These are phyloP conservation scores for Cyaniris semiargus DNA, from an alignment of 2,888 invertebrate species.

Conservation along the genomic window DNA sequence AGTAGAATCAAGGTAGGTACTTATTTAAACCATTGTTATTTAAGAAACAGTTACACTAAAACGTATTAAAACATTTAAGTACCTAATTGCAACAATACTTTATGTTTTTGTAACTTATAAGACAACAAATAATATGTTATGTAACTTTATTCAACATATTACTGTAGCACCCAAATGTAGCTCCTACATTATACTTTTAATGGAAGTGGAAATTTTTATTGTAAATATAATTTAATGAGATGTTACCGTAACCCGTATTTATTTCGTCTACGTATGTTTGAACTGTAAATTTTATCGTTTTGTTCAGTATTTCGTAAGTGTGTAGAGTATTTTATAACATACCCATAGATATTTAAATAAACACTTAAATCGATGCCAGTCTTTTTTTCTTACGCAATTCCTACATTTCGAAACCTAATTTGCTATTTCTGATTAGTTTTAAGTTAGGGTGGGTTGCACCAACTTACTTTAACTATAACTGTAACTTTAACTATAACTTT, in stretches of 20 bases:
- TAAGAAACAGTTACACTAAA: no score
- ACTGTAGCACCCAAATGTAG: not conserved
- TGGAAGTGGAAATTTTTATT: slow-evolving; percentile 45
- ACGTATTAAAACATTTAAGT: no score
- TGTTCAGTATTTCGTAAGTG: slow-evolving; percentile 77
- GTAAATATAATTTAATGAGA: slow-evolving; percentile 69
- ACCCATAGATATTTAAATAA: slow-evolving; percentile 69
- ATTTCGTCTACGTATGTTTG: slow-evolving; percentile 61
- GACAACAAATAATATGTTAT: not conserved
- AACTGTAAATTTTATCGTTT: slow-evolving; percentile 76
- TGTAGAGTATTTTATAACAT: slow-evolving; percentile 69
- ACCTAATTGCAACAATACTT: not conserved
- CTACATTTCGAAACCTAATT: not conserved
- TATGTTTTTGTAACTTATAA: no score
- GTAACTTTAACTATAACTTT: no score
- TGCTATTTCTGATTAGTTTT: no score
- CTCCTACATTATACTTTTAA: not conserved
- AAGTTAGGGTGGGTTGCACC: no score
- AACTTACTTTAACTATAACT: no score
- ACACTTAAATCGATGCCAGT: slow-evolving; percentile 41
- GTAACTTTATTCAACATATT: not conserved
- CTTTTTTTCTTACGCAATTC: slow-evolving; percentile 27
- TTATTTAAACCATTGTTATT: no score
- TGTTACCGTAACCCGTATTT: slow-evolving; percentile 64
- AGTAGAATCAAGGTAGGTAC: no score